Evolutionary conservation across 2,113 vertebrate species (phyloP).

Genomic region (Peucedramus taeniatus): DNA sequence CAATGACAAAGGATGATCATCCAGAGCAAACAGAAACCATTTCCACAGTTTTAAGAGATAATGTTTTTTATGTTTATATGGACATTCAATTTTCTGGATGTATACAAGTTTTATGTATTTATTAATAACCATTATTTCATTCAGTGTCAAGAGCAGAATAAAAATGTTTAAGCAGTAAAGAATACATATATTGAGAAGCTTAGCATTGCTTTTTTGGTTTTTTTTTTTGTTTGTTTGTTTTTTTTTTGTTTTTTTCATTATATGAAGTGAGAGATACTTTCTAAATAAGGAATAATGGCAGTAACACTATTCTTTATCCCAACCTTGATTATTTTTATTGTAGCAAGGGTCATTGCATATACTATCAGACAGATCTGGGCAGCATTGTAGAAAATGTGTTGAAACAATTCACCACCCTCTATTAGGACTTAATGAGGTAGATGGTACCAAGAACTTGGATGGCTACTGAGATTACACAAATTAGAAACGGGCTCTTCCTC

Average conservation of each 20-base stretch:
- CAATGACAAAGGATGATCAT: background rate
- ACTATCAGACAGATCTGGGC: background rate
- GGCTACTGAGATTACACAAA: conserved; percentile 29
- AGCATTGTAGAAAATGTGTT: background rate
- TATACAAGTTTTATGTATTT: background rate
- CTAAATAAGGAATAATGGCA: background rate
- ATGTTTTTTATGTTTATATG: background rate
- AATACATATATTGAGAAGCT: background rate
- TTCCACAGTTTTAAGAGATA: background rate
- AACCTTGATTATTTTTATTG: background rate
- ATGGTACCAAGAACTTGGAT: background rate
- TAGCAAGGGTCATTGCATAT: background rate
- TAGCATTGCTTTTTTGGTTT: background rate
- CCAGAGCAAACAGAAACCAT: background rate
- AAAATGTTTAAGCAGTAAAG: background rate
- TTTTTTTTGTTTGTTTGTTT: background rate
- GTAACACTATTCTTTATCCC: background rate
- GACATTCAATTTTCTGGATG: background rate
- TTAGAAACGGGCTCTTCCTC: conserved; percentile 29
- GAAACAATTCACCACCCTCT: background rate
- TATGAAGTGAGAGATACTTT: background rate
- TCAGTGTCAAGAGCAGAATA: background rate
- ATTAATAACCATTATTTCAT: background rate
- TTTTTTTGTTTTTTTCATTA: background rate
- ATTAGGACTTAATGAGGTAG: background rate